These are phyloP conservation scores for Denticeps clupeoides DNA, from an alignment of 2,797 vertebrate species.

Conservation along the genomic window DNA sequence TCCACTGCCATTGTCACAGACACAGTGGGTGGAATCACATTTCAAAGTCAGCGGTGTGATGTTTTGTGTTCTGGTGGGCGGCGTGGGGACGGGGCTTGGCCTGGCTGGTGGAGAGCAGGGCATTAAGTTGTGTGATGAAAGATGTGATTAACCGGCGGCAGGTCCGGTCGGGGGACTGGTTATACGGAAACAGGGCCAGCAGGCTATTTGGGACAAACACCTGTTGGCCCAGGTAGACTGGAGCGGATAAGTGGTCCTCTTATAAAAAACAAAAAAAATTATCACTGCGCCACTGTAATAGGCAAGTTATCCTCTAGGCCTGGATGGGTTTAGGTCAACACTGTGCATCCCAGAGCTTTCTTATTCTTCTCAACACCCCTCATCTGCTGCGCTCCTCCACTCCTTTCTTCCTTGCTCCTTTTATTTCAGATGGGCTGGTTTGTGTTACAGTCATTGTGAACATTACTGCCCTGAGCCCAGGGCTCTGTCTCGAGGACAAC, in stretches of 20 bases:
- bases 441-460: background rate
- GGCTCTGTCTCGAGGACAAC: background rate
- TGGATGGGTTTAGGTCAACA: background rate
- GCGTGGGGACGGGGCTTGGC: too few relatives aligned
- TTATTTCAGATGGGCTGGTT: background rate
- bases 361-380: background rate
- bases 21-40: background rate
- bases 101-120: background rate
- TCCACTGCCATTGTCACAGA: background rate
- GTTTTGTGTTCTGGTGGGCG: too few relatives aligned
- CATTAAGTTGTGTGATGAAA: background rate
- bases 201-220: background rate
- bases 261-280: too few relatives aligned
- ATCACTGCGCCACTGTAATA: too few relatives aligned
- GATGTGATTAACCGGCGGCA: background rate
- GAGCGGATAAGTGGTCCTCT: too few relatives aligned
- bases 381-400: background rate
- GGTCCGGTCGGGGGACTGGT: background rate
- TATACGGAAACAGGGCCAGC: background rate
- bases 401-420: background rate
- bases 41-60: background rate
- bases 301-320: background rate
- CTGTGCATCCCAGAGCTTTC: background rate
- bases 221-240: too few relatives aligned
- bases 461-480: background rate